These are phyloP conservation scores for Hermetia illucens DNA, from an alignment of 1,140 invertebrate species.

Conservation along the genomic window DNA sequence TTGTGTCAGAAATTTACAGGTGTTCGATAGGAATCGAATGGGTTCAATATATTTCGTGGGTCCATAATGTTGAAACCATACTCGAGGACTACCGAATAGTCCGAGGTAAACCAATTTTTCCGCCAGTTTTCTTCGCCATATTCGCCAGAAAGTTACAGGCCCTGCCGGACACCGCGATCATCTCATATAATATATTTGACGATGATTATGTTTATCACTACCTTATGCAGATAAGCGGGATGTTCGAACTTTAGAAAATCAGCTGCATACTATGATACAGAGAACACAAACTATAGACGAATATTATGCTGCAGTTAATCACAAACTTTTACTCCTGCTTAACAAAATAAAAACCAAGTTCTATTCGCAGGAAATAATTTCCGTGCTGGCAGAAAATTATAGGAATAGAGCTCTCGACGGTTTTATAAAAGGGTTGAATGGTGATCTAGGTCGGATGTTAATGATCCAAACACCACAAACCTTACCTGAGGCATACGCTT, in stretches of 20 bases:
- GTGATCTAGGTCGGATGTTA: neutral
- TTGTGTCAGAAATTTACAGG: too few species aligned
- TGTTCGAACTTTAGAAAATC: neutral
- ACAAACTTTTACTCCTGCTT: neutral
- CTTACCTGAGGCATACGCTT: neutral
- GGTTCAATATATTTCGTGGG: too few species aligned
- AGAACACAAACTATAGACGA: neutral
- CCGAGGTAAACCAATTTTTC: too few species aligned
- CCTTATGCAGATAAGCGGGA: constrained; percentile 1
- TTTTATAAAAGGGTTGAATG: neutral
- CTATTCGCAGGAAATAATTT: neutral
- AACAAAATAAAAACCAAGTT: constrained; percentile 1
- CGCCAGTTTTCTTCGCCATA: too few species aligned
- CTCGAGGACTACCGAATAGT: too few species aligned
- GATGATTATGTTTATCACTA: too few species aligned
- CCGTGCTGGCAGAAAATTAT: neutral
- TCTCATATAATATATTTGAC: too few species aligned
- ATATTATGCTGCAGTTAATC: neutral
- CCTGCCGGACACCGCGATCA: too few species aligned
- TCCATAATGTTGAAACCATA: too few species aligned
- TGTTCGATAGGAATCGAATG: too few species aligned
- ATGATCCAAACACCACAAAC: neutral
- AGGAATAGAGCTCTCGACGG: neutral
- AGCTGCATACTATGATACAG: neutral
- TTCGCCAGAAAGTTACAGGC: too few species aligned